phyloP scores from a whole-genome alignment of 2,113 vertebrate genomes.

The Hipposideros armiger region DNA sequence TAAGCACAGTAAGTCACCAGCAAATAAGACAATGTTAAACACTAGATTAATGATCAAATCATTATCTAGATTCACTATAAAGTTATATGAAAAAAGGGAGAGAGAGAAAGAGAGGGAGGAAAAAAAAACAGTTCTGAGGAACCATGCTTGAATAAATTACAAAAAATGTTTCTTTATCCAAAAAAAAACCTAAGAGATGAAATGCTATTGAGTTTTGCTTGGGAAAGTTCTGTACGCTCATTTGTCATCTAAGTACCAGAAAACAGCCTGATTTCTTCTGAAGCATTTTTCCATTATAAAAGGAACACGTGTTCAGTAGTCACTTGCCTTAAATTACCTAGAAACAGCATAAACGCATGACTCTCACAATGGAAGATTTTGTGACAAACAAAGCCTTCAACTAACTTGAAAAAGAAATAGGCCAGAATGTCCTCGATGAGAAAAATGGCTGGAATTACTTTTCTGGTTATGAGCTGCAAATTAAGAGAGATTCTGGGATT shows the following conservation, averaged over 20 bases:
- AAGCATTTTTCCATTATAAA: slow-evolving; percentile 70
- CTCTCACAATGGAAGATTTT: slow-evolving; percentile 63
- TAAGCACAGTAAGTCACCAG: slow-evolving; percentile 18
- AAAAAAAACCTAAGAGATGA: slow-evolving; percentile 1
- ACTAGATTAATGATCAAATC: slow-evolving; percentile 28
- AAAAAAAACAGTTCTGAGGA: neutral
- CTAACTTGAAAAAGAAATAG: slow-evolving; percentile 60
- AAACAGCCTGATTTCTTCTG: slow-evolving; percentile 41
- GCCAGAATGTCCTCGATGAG: slow-evolving; percentile 57
- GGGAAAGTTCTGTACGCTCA: slow-evolving; percentile 25
- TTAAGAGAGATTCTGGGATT: slow-evolving; percentile 26
- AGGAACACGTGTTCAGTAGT: slow-evolving; percentile 45
- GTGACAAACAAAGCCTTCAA: slow-evolving; percentile 69
- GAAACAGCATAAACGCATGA: slow-evolving; percentile 51
- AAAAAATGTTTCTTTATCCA: neutral
- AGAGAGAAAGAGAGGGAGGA: neutral
- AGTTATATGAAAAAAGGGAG: neutral
- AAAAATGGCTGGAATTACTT: slow-evolving; percentile 57
- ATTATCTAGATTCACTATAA: slow-evolving; percentile 22
- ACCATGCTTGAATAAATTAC: slow-evolving; percentile 23
- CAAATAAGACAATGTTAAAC: neutral
- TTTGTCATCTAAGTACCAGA: slow-evolving; percentile 53
- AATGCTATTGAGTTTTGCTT: slow-evolving; percentile 4
- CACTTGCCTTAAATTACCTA: slow-evolving; percentile 63
- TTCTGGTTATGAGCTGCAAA: slow-evolving; percentile 55